Percentiles rank a stretch among this genome's conserved stretches.
These are phyloP conservation scores for Dascillus cervinus DNA, from an alignment of 2,888 invertebrate genomes.

Conservation along the genomic window DNA sequence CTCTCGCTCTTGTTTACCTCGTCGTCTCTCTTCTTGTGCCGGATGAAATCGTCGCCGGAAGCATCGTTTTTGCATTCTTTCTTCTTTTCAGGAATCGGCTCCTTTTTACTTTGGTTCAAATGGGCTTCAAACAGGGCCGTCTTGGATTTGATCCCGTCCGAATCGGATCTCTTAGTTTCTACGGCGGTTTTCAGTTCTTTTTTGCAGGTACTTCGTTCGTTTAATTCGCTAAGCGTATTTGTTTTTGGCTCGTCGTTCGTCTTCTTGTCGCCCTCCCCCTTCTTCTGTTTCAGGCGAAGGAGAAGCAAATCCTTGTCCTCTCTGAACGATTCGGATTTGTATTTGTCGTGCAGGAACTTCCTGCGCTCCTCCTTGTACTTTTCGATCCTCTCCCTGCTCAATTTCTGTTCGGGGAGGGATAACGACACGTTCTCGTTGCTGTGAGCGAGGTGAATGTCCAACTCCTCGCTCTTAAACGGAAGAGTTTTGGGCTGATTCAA, in stretches of 20 bases:
- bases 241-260: slow-evolving; percentile 35
- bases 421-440: slow-evolving; percentile 29
- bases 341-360: slow-evolving; percentile 76
- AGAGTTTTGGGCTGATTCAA: slow-evolving; percentile 50
- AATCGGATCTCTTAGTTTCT: slow-evolving; percentile 1
- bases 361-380: slow-evolving; percentile 87
- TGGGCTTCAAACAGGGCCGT: slow-evolving; percentile 22
- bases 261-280: slow-evolving; percentile 9
- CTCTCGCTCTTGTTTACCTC: slow-evolving; percentile 26
- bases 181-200: neutral
- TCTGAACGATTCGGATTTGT: slow-evolving; percentile 73
- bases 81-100: slow-evolving; percentile 9
- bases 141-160: slow-evolving; percentile 16
- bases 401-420: slow-evolving; percentile 36
- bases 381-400: slow-evolving; percentile 77
- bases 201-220: slow-evolving; percentile 3
- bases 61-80: slow-evolving; percentile 9
- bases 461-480: slow-evolving; percentile 38
- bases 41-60: slow-evolving; percentile 10
- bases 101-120: slow-evolving; percentile 10
- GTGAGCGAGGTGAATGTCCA: slow-evolving; percentile 33
- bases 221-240: slow-evolving; percentile 5
- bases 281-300: slow-evolving; percentile 35
- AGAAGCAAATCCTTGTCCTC: slow-evolving; percentile 51
- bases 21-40: slow-evolving; percentile 12